These are phyloP conservation scores for Seriola quinqueradiata DNA, from an alignment of 2,113 vertebrate genomes.

Conservation along the genomic window DNA sequence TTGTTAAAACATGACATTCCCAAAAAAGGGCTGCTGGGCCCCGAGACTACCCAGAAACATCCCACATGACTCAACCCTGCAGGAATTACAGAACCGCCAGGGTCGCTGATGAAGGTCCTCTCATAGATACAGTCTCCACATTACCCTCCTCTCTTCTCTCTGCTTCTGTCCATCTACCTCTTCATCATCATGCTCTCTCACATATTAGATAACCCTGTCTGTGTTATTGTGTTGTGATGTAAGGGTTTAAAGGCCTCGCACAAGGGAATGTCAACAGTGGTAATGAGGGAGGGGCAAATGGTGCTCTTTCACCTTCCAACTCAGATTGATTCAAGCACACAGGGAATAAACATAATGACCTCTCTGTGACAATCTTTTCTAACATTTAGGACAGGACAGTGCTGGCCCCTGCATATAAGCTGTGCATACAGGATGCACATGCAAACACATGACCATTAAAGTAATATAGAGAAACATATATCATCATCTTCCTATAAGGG, in stretches of 20 bases:
- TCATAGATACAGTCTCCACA: conserved; percentile 57
- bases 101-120: conserved; percentile 78
- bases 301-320: not conserved
- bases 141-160: conserved; percentile 17
- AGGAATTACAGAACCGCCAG: conserved; percentile 97
- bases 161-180: conserved; percentile 44
- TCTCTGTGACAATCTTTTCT: not conserved
- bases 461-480: not conserved
- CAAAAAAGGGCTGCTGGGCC: conserved; percentile 97
- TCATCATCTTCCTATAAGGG: not conserved
- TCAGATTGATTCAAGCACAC: not conserved
- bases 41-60: conserved; percentile 92
- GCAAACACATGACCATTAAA: not conserved
- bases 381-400: not conserved
- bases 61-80: conserved; percentile 94
- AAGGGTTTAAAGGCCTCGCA: not conserved
- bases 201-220: conserved; percentile 24
- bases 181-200: conserved; percentile 22
- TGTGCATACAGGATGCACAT: not conserved
- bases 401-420: not conserved
- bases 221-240: conserved; percentile 15
- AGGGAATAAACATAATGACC: not conserved
- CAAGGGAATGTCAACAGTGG: conserved; percentile 12
- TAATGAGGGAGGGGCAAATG: not conserved
- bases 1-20: conserved; percentile 98